These are phyloP conservation scores for Artemia sinica DNA, from an alignment of 2,888 invertebrate species.

Conservation along the genomic window DNA sequence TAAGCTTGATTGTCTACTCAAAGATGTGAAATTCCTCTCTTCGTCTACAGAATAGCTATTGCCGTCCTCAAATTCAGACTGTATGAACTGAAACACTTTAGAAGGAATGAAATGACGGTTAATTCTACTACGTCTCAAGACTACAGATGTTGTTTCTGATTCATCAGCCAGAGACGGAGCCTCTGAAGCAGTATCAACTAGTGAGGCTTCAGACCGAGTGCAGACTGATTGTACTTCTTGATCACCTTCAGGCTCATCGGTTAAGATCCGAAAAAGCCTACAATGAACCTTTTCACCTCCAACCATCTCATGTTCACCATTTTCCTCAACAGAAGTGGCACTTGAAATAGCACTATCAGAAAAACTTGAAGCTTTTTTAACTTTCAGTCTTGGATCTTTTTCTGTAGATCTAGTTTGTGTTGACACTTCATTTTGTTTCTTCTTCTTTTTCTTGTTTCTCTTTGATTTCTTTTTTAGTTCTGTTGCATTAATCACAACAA, in stretches of 20 bases:
- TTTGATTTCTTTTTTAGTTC: neutral
- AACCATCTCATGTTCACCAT: neutral
- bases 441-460: slow-evolving; percentile 2
- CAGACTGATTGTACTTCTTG: neutral
- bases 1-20: slow-evolving; percentile 2
- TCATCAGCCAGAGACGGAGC: slow-evolving; percentile 1
- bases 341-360: neutral
- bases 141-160: neutral
- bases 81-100: slow-evolving; percentile 20
- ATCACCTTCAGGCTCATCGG: neutral
- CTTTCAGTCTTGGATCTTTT: neutral
- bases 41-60: neutral
- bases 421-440: neutral
- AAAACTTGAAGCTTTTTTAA: neutral
- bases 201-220: slow-evolving; percentile 4
- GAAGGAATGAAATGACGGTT: slow-evolving; percentile 19
- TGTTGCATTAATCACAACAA: neutral
- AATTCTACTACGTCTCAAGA: slow-evolving; percentile 15
- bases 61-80: slow-evolving; percentile 20
- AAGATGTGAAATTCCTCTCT: neutral
- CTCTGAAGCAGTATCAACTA: neutral
- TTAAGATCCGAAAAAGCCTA: neutral
- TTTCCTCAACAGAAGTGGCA: neutral
- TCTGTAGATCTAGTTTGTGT: neutral
- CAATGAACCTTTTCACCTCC: neutral